Conservation (phyloP, 2,797 vertebrate species). For the Siniperca scherzeri region DNA sequence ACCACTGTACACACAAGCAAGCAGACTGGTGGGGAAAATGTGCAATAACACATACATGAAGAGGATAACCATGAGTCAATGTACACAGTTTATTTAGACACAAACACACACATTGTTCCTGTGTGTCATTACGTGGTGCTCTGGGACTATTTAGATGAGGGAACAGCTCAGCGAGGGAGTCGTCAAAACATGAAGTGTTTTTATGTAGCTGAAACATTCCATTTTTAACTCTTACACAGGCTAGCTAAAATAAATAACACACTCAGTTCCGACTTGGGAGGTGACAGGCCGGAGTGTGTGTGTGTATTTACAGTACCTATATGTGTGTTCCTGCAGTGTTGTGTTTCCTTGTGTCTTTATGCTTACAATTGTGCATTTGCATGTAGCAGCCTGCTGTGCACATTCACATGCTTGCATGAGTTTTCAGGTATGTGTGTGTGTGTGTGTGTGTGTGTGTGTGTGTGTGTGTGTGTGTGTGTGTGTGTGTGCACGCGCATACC, state of each 20-base stretch:
- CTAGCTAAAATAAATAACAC: constrained; percentile 80
- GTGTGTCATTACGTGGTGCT: constrained; percentile 65
- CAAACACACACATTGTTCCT: constrained; percentile 41
- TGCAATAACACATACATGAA: constrained; percentile 20
- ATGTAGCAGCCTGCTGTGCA: constrained; percentile 9
- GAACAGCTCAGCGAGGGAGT: constrained; percentile 69
- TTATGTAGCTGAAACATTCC: constrained; percentile 86
- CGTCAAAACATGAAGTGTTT: constrained; percentile 87
- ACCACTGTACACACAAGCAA: background rate
- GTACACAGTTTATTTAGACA: constrained; percentile 39
- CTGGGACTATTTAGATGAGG: constrained; percentile 67
- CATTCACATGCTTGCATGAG: constrained; percentile 13
- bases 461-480: constrained; percentile 34
- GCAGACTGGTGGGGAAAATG: constrained; percentile 21
- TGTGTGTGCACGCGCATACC: constrained; percentile 28
- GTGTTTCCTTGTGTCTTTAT: constrained; percentile 25
- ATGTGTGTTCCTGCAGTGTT: constrained; percentile 27
- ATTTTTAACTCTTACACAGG: constrained; percentile 84
- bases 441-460: constrained; percentile 33
- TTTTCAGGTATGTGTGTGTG: constrained; percentile 30
- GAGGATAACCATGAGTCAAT: constrained; percentile 11
- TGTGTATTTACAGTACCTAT: constrained; percentile 47
- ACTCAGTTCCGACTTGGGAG: constrained; percentile 60
- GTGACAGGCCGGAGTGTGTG: constrained; percentile 29
- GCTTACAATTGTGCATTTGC: constrained; percentile 16